Evolutionary conservation across 2,888 invertebrate species (phyloP), one percentile per base, ranked within the genome.

Genomic region (Cetonia aurata): DNA sequence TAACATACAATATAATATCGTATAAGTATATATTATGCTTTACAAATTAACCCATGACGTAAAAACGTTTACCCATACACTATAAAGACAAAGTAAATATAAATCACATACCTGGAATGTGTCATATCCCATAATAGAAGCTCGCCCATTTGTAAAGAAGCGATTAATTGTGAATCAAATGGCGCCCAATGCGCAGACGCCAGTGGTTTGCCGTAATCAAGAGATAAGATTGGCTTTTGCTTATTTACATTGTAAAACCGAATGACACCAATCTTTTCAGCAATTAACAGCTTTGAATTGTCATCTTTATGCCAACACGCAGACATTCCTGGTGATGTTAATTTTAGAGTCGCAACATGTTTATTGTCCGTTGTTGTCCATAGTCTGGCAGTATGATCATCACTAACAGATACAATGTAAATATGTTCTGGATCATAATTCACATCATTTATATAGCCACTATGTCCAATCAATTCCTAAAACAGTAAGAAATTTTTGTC

Each of bases 231-330:
- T 1, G 89, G 89, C 73, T 88, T 88, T 75, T 90, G 90, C 50
- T 88, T 90, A 76, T 88, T 87, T 9, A 91, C 87, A 82, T 92
- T 93, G 79, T 92, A 93, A 81, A 93, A 87, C 72, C 90, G 88
- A 67, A 94, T 89, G 0, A 90, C 83, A n/a, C 93, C 93, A 76
- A 88, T 88, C 81, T 92, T 92, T 81, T 93, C 92, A 0, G 91
- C 93, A 0, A 93, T 91, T 74, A 94, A 82, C 19, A 94, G 85
- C 84, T 93, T 93, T 50, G 88, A 88, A 1, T 87, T 86, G 77
- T 93, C 92, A 71, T 91, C 90, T 48, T 86, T 85, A 81, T 93
- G 93, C 89, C 92, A 92, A 77, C 89, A 87, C 0, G 90, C 89
- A 3, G 87, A 87, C 83, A 90, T 87, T 50, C 85, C 85, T 52